A percentile compares a stretch with the other conserved stretches of the same genome.
These are phyloP conservation scores for Adelosebastes latens DNA, from an alignment of 2,797 vertebrate genomes.

Conservation along the genomic window DNA sequence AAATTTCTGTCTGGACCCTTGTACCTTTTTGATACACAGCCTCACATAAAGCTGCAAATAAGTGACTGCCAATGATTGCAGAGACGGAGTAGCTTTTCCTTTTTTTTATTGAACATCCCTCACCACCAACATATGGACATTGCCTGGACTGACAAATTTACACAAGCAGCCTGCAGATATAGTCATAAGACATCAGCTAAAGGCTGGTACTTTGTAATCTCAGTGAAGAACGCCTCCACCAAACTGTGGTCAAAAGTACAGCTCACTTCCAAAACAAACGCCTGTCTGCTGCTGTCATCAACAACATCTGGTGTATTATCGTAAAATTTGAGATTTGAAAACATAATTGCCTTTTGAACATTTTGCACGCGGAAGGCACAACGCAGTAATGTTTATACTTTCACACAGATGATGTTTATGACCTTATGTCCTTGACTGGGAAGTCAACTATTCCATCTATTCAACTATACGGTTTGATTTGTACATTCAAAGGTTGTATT, in stretches of 20 bases:
- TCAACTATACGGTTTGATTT: background rate
- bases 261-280: conserved; percentile 5
- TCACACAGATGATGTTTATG: background rate
- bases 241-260: conserved; percentile 6
- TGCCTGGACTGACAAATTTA: background rate
- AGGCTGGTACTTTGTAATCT: background rate
- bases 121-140: background rate
- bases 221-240: background rate
- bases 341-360: background rate
- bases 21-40: background rate
- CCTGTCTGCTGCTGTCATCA: background rate
- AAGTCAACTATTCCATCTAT: background rate
- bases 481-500: background rate
- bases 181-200: background rate
- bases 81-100: background rate
- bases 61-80: background rate
- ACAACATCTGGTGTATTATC: background rate
- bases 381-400: background rate
- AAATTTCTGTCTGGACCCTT: background rate
- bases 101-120: background rate
- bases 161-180: background rate
- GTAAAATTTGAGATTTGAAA: background rate
- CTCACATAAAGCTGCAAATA: background rate
- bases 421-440: background rate
- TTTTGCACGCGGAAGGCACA: background rate